phyloP scores from a whole-genome alignment of 2,888 invertebrate species.

The Clitarchus hookeri region DNA sequence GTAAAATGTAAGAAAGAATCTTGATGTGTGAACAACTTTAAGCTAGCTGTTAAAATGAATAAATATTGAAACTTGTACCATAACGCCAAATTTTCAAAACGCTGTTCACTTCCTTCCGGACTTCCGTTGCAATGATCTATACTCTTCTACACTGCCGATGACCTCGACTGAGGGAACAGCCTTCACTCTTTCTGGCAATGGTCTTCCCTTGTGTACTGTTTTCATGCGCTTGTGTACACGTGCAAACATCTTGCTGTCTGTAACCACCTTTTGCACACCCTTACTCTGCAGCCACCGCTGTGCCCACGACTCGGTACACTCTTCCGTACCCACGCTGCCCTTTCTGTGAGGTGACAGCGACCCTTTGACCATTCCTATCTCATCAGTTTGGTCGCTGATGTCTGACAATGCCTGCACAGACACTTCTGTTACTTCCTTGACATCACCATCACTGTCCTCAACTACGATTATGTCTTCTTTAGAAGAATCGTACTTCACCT shows the following conservation, averaged over 20 bases:
- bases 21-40: no score
- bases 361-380: background rate
- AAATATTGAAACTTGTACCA: no score
- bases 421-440: background rate
- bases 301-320: slow-evolving; percentile 24
- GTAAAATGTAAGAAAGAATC: no score
- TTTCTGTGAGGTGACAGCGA: background rate
- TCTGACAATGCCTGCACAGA: background rate
- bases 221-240: slow-evolving; percentile 32
- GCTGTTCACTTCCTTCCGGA: background rate
- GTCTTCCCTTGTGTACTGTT: slow-evolving; percentile 17
- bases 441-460: background rate
- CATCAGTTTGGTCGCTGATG: background rate
- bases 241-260: slow-evolving; percentile 31
- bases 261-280: slow-evolving; percentile 32
- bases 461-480: background rate
- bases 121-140: background rate
- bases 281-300: slow-evolving; percentile 31
- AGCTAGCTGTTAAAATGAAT: no score
- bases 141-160: background rate
- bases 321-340: background rate
- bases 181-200: background rate
- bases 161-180: background rate
- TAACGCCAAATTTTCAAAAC: no score
- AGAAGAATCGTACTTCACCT: background rate